Conservation (phyloP, 2,888 invertebrate genomes). For the Fissipunctia ypsillon region DNA sequence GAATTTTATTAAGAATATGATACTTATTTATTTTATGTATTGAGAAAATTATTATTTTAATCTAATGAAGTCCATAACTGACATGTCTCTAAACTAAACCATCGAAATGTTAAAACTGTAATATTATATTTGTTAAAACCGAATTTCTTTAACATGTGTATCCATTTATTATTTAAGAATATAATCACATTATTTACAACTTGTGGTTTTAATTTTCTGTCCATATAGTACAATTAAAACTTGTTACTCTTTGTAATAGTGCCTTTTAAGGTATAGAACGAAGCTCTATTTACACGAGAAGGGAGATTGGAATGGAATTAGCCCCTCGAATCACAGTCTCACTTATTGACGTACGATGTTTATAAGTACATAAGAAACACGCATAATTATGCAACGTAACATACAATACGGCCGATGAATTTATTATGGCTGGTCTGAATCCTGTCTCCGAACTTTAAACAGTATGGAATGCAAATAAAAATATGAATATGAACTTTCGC, state of each 20-base stretch:
- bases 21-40: slow-evolving; percentile 68
- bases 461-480: too few species aligned
- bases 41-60: slow-evolving; percentile 57
- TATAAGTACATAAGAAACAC: too few species aligned
- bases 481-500: too few species aligned
- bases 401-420: not conserved
- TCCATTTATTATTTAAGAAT: slow-evolving; percentile 82
- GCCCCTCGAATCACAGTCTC: not conserved
- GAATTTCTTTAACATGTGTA: slow-evolving; percentile 82
- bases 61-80: slow-evolving; percentile 51
- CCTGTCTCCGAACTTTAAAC: too few species aligned
- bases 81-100: slow-evolving; percentile 67
- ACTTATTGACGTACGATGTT: too few species aligned
- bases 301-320: not conserved
- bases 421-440: too few species aligned
- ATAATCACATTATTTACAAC: slow-evolving; percentile 83
- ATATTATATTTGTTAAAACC: slow-evolving; percentile 74
- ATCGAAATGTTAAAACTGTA: slow-evolving; percentile 70
- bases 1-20: slow-evolving; percentile 63
- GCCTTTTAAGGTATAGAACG: not conserved
- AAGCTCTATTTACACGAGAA: not conserved
- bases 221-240: not conserved
- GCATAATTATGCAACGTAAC: not conserved
- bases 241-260: not conserved
- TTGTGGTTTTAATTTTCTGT: slow-evolving; percentile 62